phyloP scores from a whole-genome alignment of 2,888 invertebrate species.

The Crepidodera aurea region DNA sequence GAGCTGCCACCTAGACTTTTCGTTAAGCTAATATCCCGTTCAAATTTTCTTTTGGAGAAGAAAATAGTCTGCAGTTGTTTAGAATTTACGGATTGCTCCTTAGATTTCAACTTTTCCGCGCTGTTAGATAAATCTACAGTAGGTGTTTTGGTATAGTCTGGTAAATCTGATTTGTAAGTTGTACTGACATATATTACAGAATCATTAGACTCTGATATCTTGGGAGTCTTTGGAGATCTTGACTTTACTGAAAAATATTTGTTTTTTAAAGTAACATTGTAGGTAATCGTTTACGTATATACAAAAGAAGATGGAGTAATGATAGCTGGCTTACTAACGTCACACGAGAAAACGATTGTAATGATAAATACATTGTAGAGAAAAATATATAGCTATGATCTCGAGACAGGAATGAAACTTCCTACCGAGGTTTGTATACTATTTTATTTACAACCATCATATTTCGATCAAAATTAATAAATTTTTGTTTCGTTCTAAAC shows the following conservation, averaged over 20 bases:
- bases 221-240: not conserved
- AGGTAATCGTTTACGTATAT: too few species aligned
- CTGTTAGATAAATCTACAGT: conserved; percentile 37
- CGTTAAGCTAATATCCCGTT: conserved; percentile 15
- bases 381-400: too few species aligned
- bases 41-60: conserved; percentile 30
- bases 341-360: too few species aligned
- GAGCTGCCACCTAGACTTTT: conserved; percentile 26
- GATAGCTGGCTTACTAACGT: too few species aligned
- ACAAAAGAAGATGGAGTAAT: too few species aligned
- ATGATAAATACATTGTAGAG: too few species aligned
- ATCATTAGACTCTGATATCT: conserved; percentile 24
- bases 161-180: conserved; percentile 20
- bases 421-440: too few species aligned
- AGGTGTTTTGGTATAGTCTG: conserved; percentile 22
- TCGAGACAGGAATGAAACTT: too few species aligned
- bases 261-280: too few species aligned
- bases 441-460: too few species aligned
- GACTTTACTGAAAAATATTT: not conserved
- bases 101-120: not conserved
- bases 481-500: too few species aligned
- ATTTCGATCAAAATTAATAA: too few species aligned
- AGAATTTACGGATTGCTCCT: conserved; percentile 11
- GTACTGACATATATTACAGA: conserved; percentile 38
- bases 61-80: conserved; percentile 33